Percentiles rank a stretch among this genome's conserved stretches.
These are phyloP conservation scores for Erebia epiphron DNA, from an alignment of 2,888 invertebrate species.

Conservation along the genomic window DNA sequence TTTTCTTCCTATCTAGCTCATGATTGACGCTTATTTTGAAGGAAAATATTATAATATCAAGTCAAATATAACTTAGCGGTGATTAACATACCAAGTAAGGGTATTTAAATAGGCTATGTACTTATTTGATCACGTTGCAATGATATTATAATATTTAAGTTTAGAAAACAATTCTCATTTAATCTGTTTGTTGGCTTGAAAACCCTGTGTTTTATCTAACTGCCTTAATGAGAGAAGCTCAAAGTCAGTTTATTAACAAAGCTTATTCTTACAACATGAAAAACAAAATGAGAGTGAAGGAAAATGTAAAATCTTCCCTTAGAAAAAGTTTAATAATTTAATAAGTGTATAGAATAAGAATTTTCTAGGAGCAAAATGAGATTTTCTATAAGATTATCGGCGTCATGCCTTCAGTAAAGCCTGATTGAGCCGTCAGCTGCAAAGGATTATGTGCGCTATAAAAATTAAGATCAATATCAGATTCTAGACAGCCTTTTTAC, in stretches of 20 bases:
- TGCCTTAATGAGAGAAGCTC: too few relatives aligned
- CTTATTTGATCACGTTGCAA: too few relatives aligned
- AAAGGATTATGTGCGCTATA: slow-evolving; percentile 25
- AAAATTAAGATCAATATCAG: slow-evolving; percentile 23
- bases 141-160: too few relatives aligned
- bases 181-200: too few relatives aligned
- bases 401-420: slow-evolving; percentile 25
- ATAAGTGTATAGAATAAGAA: slow-evolving; percentile 16
- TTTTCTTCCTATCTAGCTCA: background rate
- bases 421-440: slow-evolving; percentile 26
- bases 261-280: background rate
- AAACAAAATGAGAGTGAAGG: background rate
- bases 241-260: too few relatives aligned
- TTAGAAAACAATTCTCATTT: too few relatives aligned
- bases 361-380: slow-evolving; percentile 21
- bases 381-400: slow-evolving; percentile 27
- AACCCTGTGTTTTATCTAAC: too few relatives aligned
- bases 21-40: too few relatives aligned
- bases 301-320: background rate
- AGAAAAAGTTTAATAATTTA: slow-evolving; percentile 4
- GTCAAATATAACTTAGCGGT: too few relatives aligned
- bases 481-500: slow-evolving; percentile 7
- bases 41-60: too few relatives aligned
- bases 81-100: too few relatives aligned
- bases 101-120: too few relatives aligned